Conservation (phyloP, 2,113 vertebrate genomes). For the Lutjanus erythropterus region DNA sequence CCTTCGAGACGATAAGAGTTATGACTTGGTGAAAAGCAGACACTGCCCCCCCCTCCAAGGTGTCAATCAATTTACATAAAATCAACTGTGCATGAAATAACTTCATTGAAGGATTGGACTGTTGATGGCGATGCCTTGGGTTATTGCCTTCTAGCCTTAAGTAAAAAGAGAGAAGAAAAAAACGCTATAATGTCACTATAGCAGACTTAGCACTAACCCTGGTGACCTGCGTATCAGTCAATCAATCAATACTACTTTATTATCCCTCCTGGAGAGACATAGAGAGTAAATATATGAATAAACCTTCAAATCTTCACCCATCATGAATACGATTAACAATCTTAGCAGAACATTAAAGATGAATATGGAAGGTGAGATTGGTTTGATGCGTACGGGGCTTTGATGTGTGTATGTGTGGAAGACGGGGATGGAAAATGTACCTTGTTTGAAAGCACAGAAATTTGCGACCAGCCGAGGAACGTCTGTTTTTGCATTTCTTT, state of each 20-base stretch:
- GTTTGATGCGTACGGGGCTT: conserved; percentile 34
- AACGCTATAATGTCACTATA: conserved; percentile 77
- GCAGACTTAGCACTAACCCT: conserved; percentile 80
- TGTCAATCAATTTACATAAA: conserved; percentile 95
- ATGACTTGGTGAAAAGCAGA: conserved; percentile 88
- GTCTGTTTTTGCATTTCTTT: conserved; percentile 30
- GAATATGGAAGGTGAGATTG: conserved; percentile 27
- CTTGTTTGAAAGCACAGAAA: conserved; percentile 38
- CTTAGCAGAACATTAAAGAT: conserved; percentile 60
- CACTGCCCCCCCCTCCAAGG: conserved; percentile 78
- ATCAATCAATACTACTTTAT: conserved; percentile 82
- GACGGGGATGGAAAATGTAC: conserved; percentile 18
- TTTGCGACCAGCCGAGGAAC: background rate
- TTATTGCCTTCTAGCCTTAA: conserved; percentile 78
- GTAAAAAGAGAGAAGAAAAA: conserved; percentile 72
- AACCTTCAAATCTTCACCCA: conserved; percentile 67
- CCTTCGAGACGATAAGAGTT: conserved; percentile 86
- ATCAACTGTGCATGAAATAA: conserved; percentile 94
- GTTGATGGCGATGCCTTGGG: conserved; percentile 77
- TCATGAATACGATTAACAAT: conserved; percentile 55
- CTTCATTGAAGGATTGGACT: conserved; percentile 83
- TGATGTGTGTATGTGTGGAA: conserved; percentile 27
- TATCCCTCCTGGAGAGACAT: conserved; percentile 59
- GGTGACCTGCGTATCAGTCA: conserved; percentile 77
- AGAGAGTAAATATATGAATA: conserved; percentile 69